Evolutionary conservation across 2,797 vertebrate genomes (phyloP).

Genomic region (Oryzias dopingdopingensis): DNA sequence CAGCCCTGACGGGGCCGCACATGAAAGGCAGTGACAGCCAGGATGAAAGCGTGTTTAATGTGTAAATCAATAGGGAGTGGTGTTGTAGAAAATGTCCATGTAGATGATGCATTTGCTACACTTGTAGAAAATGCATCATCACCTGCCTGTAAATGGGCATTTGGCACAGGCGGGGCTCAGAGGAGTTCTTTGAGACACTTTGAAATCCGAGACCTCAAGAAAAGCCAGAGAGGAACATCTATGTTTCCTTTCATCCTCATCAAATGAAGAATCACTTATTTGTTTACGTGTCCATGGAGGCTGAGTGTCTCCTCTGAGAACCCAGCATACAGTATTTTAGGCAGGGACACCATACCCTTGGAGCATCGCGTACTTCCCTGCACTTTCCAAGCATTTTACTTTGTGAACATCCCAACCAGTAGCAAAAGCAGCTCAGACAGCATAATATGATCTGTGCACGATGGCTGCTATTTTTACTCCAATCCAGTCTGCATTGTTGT

Average conservation of each 20-base stretch:
- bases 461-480: constrained; percentile 56
- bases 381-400: constrained; percentile 40
- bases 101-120: neutral
- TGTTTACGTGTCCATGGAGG: constrained; percentile 1
- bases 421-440: constrained; percentile 53
- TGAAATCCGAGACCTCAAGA: constrained; percentile 41
- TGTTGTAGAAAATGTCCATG: neutral
- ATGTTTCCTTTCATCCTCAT: constrained; percentile 33
- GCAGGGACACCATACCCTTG: constrained; percentile 29
- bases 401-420: constrained; percentile 25
- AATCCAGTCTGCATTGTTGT: constrained; percentile 48
- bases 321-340: constrained; percentile 18
- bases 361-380: constrained; percentile 30
- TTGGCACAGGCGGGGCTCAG: constrained; percentile 32
- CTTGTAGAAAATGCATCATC: constrained; percentile 56
- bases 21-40: constrained; percentile 65
- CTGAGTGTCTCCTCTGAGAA: constrained; percentile 39
- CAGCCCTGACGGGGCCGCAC: constrained; percentile 43
- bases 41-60: constrained; percentile 57
- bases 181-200: constrained; percentile 37
- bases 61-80: constrained; percentile 48
- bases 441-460: constrained; percentile 57
- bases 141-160: constrained; percentile 51
- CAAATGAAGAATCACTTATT: constrained; percentile 27
- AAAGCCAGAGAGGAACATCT: constrained; percentile 36